Evolutionary conservation across 2,888 invertebrate species (phyloP).

Genomic region (Cataglyphis cursor): DNA sequence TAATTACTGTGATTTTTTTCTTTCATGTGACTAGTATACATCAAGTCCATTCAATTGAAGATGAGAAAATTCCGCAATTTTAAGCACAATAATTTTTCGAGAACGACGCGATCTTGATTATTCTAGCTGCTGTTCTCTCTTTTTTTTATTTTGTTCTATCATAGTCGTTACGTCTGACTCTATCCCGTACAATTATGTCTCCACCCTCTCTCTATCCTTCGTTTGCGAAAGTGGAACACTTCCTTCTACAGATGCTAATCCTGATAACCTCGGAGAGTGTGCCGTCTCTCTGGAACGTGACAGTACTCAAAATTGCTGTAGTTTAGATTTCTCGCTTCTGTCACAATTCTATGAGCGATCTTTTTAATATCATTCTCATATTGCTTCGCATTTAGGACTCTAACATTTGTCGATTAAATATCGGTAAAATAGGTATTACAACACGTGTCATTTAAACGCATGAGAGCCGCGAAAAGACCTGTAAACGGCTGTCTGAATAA

Average conservation of each 20-base stretch:
- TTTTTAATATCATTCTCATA: constrained; percentile 9
- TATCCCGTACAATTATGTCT: constrained; percentile 62
- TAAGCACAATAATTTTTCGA: constrained; percentile 54
- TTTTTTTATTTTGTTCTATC: constrained; percentile 50
- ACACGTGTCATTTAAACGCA: constrained; percentile 22
- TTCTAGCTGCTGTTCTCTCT: constrained; percentile 30
- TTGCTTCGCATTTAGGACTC: constrained; percentile 24
- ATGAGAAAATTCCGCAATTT: constrained; percentile 42
- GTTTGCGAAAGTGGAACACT: constrained; percentile 81
- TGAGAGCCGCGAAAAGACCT: constrained; percentile 23
- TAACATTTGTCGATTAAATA: constrained; percentile 45
- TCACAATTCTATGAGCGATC: not conserved
- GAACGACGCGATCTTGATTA: constrained; percentile 48
- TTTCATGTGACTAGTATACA: not conserved
- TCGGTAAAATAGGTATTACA: constrained; percentile 39
- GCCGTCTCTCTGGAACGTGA: constrained; percentile 64
- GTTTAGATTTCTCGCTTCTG: constrained; percentile 29
- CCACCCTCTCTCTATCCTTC: constrained; percentile 62
- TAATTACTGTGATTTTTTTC: constrained; percentile 51
- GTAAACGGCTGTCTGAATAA: constrained; percentile 14
- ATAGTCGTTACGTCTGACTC: constrained; percentile 49
- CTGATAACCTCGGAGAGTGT: constrained; percentile 71
- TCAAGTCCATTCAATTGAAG: constrained; percentile 13
- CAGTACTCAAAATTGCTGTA: constrained; percentile 64
- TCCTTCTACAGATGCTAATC: constrained; percentile 82